A percentile compares a stretch with the other conserved stretches of the same genome.
Evolutionary conservation across 2,797 vertebrate genomes (phyloP).

Genomic region (Notamacropus eugenii): DNA sequence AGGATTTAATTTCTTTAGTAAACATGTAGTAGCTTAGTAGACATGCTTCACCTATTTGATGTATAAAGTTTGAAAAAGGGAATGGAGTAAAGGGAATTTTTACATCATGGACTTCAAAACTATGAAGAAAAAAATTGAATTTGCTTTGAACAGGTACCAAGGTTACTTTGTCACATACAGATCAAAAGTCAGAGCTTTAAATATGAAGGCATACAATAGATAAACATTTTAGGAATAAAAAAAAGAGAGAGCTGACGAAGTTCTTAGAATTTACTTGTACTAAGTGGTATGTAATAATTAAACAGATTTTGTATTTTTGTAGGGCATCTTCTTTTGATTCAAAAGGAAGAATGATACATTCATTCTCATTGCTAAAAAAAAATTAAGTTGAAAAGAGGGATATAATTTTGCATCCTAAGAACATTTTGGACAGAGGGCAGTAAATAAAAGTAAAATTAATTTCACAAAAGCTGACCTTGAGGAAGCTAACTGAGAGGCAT

Average conservation of each 20-base stretch:
- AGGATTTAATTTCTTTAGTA: slow-evolving; percentile 3
- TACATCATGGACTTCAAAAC: slow-evolving; percentile 18
- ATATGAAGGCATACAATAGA: not conserved
- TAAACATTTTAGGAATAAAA: slow-evolving; percentile 22
- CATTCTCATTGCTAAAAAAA: not conserved
- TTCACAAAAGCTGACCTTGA: not conserved
- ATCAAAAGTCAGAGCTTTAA: not conserved
- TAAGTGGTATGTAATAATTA: not conserved
- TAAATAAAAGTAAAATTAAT: not conserved
- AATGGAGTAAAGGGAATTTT: not conserved
- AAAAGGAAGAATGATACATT: too few relatives aligned
- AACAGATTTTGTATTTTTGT: not conserved
- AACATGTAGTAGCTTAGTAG: not conserved
- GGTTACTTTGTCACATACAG: not conserved
- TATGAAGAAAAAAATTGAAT: slow-evolving; percentile 18
- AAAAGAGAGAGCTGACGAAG: not conserved
- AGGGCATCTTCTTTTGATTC: not conserved
- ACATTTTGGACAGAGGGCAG: not conserved
- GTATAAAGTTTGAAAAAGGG: slow-evolving; percentile 21
- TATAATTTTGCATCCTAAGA: not conserved
- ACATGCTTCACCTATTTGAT: slow-evolving; percentile 1
- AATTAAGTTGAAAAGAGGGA: not conserved
- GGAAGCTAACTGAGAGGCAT: not conserved
- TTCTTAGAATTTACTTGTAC: not conserved
- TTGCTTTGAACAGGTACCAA: not conserved